Percentiles rank a stretch among this genome's conserved stretches.
phyloP scores from a whole-genome alignment of 2,888 invertebrate genomes.

The Rhodophaea formosa region DNA sequence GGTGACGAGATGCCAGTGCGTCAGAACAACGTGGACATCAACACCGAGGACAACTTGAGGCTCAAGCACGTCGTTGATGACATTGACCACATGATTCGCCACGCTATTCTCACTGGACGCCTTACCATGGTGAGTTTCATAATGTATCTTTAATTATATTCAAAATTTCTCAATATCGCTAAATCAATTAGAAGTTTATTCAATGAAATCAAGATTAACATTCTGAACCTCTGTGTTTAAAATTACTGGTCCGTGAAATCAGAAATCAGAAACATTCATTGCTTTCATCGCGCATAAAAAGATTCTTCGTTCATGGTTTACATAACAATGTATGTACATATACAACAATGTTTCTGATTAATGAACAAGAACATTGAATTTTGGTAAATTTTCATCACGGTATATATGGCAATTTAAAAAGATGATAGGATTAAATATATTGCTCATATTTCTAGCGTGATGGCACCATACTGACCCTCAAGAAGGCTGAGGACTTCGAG shows the following conservation, averaged over 20 bases:
- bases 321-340: too few relatives aligned
- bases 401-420: background rate
- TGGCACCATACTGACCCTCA: constrained; percentile 82
- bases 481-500: constrained; percentile 84
- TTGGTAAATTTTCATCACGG: too few relatives aligned
- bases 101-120: constrained; percentile 50
- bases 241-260: too few relatives aligned
- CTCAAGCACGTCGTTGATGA: constrained; percentile 57
- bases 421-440: too few relatives aligned
- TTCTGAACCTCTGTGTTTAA: too few relatives aligned
- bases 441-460: constrained; percentile 59
- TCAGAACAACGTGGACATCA: constrained; percentile 57
- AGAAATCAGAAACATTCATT: too few relatives aligned
- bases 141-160: background rate
- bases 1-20: constrained; percentile 81
- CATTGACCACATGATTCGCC: constrained; percentile 76
- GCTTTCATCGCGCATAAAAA: too few relatives aligned
- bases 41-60: constrained; percentile 53
- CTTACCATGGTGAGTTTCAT: background rate
- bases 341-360: too few relatives aligned
- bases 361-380: too few relatives aligned
- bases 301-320: too few relatives aligned
- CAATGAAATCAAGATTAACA: too few relatives aligned
- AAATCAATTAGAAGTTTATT: too few relatives aligned
- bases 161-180: background rate